phyloP scores from a whole-genome alignment of 2,797 vertebrate genomes.

The Emys orbicularis region DNA sequence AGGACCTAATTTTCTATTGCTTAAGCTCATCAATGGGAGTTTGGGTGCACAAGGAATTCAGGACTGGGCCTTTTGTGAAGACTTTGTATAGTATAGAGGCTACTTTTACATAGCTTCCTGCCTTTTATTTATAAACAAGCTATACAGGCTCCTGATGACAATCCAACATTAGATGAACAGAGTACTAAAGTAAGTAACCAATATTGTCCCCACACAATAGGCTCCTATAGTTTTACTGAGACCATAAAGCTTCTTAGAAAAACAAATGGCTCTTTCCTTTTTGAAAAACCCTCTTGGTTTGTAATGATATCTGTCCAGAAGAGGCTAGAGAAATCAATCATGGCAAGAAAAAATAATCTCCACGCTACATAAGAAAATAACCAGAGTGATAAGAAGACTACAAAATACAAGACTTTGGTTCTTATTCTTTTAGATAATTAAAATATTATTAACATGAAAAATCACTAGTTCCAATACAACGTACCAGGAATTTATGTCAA shows the following conservation, averaged over 20 bases:
- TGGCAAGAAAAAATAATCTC: neutral
- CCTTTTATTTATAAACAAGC: slow-evolving; percentile 59
- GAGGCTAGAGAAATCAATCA: neutral
- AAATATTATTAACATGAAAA: neutral
- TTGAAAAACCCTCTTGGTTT: slow-evolving; percentile 12
- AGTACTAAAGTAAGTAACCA: slow-evolving; percentile 73
- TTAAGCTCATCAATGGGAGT: neutral
- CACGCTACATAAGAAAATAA: slow-evolving; percentile 42
- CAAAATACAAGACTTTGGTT: neutral
- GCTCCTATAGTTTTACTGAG: neutral
- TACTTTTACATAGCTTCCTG: slow-evolving; percentile 42
- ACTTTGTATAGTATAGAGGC: slow-evolving; percentile 24
- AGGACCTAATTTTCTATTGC: neutral
- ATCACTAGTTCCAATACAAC: neutral
- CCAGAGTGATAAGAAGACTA: neutral
- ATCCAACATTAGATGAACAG: slow-evolving; percentile 35
- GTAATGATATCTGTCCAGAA: neutral
- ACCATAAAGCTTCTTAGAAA: neutral
- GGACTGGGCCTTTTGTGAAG: neutral
- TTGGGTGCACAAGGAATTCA: accelerated
- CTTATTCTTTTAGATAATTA: neutral
- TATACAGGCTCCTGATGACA: slow-evolving; percentile 44
- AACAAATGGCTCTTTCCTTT: neutral
- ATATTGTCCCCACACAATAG: slow-evolving; percentile 1
- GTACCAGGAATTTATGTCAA: neutral